Percentiles rank a stretch among this genome's conserved stretches.
Evolutionary conservation across 2,888 invertebrate species (phyloP).

Genomic region (Boloria euphrosyne): DNA sequence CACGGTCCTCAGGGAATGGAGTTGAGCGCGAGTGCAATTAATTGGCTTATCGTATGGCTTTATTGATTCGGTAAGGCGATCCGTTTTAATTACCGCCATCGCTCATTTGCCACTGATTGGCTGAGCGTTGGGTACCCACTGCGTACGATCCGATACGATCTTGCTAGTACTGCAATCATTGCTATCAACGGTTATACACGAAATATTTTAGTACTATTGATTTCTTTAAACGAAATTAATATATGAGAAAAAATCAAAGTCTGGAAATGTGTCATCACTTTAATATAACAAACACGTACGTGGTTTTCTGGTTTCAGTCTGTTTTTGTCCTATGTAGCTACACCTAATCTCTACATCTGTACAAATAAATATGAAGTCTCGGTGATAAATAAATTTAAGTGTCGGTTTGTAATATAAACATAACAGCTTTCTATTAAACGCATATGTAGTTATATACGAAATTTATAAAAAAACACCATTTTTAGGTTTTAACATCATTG

Average conservation of each 20-base stretch:
- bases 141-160: slow-evolving; percentile 30
- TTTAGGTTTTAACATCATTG: too few relatives aligned
- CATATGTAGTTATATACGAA: too few relatives aligned
- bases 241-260: neutral
- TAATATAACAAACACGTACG: too few relatives aligned
- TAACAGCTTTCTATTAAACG: too few relatives aligned
- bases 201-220: neutral
- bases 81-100: slow-evolving; percentile 79
- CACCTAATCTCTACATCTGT: too few relatives aligned
- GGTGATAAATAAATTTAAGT: too few relatives aligned
- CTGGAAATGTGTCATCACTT: too few relatives aligned
- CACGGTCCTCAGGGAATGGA: slow-evolving; percentile 59
- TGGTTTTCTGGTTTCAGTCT: too few relatives aligned
- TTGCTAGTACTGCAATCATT: slow-evolving; percentile 23
- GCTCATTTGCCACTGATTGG: slow-evolving; percentile 77
- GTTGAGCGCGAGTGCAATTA: slow-evolving; percentile 72
- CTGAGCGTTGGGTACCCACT: slow-evolving; percentile 41
- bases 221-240: neutral
- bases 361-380: too few relatives aligned
- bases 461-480: too few relatives aligned
- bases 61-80: slow-evolving; percentile 81
- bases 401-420: too few relatives aligned
- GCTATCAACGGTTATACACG: neutral
- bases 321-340: too few relatives aligned
- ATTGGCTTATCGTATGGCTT: slow-evolving; percentile 77